Percentiles rank a stretch among this genome's conserved stretches.
Conservation (phyloP, 2,797 vertebrate genomes). For the Galagoides demidoff region DNA sequence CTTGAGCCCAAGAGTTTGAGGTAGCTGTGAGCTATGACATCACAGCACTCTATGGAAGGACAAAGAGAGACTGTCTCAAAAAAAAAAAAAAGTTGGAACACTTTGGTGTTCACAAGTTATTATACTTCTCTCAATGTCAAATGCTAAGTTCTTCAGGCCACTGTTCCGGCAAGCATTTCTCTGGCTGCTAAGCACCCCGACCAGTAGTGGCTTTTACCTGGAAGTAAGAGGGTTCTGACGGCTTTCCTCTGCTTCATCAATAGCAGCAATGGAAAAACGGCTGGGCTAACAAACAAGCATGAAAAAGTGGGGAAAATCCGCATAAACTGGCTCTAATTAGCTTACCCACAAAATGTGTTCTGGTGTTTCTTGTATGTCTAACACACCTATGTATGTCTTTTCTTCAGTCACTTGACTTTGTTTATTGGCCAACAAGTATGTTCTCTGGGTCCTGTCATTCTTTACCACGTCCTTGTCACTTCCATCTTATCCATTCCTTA, state of each 20-base stretch:
- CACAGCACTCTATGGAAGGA: no score
- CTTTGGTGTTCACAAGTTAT: conserved; percentile 42
- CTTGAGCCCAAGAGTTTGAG: no score
- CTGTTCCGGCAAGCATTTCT: neutral
- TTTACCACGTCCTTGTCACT: neutral
- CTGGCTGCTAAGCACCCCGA: neutral
- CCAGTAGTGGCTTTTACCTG: neutral
- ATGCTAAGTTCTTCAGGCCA: neutral
- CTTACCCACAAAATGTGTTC: neutral
- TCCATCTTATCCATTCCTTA: neutral
- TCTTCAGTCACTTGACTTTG: neutral
- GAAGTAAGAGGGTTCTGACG: neutral
- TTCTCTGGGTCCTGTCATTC: neutral
- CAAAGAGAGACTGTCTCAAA: no score
- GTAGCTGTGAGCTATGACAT: no score
- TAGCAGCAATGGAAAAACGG: neutral
- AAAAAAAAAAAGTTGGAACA: conserved; percentile 43
- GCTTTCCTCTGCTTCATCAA: neutral
- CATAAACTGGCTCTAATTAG: neutral
- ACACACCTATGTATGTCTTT: neutral
- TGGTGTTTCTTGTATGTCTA: neutral
- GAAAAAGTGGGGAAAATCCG: neutral
- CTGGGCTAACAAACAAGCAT: neutral
- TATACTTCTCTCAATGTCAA: conserved; percentile 47
- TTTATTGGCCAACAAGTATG: neutral